Conservation (phyloP, 1,140 invertebrate genomes). For the Drosophila bocki region DNA sequence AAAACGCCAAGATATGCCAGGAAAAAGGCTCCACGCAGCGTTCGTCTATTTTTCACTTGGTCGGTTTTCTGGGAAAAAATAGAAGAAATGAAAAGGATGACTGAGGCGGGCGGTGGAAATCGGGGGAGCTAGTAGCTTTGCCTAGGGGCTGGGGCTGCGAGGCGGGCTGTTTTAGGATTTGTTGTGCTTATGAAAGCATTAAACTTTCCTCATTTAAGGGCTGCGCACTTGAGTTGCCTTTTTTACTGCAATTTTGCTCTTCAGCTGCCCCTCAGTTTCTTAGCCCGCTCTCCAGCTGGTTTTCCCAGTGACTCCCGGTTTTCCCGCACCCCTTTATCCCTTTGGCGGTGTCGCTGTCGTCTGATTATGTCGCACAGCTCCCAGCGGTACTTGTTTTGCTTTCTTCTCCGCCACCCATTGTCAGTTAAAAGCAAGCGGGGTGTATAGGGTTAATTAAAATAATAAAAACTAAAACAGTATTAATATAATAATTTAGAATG, state of each 20-base stretch:
- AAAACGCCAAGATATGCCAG: conserved; percentile 72
- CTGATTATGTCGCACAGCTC: conserved; percentile 70
- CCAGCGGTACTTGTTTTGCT: conserved; percentile 48
- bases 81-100: conserved; percentile 6
- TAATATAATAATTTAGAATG: not conserved
- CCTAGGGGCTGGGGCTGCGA: conserved; percentile 2
- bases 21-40: conserved; percentile 68
- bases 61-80: conserved; percentile 20
- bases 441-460: conserved; percentile 1
- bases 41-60: conserved; percentile 79
- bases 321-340: not conserved
- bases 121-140: not conserved
- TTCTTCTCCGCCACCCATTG: conserved; percentile 22
- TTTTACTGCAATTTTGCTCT: conserved; percentile 80
- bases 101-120: not conserved
- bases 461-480: too few species aligned
- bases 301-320: conserved; percentile 1
- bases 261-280: conserved; percentile 23
- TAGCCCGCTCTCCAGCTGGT: not conserved
- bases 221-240: conserved; percentile 79
- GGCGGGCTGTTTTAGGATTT: conserved; percentile 77
- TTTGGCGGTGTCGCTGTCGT: conserved; percentile 50
- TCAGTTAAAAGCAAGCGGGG: not conserved
- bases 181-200: conserved; percentile 83
- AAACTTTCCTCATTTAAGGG: conserved; percentile 83